Base-by-base conservation (phyloP, 2,888 invertebrate species). In the Empis livida region DNA sequence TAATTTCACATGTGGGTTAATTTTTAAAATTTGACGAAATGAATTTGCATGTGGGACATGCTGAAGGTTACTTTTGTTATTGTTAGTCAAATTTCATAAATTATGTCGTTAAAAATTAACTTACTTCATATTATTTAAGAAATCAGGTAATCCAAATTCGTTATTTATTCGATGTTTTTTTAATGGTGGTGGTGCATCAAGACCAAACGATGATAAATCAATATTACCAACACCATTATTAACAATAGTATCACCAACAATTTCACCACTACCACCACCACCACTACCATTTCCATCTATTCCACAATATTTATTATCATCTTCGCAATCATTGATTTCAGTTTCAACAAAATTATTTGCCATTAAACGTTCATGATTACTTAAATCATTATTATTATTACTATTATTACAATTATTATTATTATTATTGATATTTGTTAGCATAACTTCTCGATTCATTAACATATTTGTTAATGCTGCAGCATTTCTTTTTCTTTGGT, bases 291-390 rank as follows among this genome's bases (percentile, higher is more conserved):
- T 39, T n/a, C 15, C 43, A 30, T 32, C 14, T 13, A 23, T 38
- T 2, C 3, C 10, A 23, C 17, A n/a, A 44, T 39, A 16, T 13
- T 32, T 9, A 14, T 13, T 43, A 23, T 30, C 30, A 17, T 43
- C 43, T 30, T 44, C 51, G 35, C 16, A 20, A 20, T 42, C 42
- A 30, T 40, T 30, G 10, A n/a, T 41, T 47, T 67, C 68, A 4
- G 68, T 55, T 52, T 68, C 68, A 27, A 68, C 68, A 54, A 66
- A 66, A 47, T 65, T 68, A 51, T 68, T 67, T 43, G 68, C 66
- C 54, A 64, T 54, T 37, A 61, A 65, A 14, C 67, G 59, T 43
- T 67, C 65, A 54, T 63, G 46, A 41, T 66, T 67, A 11, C 10
- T 27, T 27, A 23, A 10, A 20, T 41, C 27, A 9, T 27, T 41